phyloP scores from a whole-genome alignment of 1,140 invertebrate genomes.

The Lepidurus apus region DNA sequence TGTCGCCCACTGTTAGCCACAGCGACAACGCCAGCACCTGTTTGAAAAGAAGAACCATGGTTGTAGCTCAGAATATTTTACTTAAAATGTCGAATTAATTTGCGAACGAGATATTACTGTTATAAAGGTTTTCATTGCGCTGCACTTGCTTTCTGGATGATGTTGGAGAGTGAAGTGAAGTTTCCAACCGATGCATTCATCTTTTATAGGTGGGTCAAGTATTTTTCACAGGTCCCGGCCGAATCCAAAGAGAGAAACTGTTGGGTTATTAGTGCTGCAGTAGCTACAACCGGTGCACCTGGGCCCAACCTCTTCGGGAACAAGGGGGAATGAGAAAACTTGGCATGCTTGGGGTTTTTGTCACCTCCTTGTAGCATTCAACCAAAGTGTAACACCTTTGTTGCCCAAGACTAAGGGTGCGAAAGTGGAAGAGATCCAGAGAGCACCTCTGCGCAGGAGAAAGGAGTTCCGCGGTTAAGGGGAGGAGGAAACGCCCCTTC shows the following conservation, averaged over 20 bases:
- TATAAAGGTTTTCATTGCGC: background rate
- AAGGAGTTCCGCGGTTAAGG: constrained; percentile 14
- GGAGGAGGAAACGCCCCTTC: background rate
- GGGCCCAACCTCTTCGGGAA: background rate
- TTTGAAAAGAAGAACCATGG: background rate
- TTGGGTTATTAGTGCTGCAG: background rate
- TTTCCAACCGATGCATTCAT: background rate
- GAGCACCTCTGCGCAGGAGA: background rate
- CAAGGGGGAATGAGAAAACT: constrained; percentile 8
- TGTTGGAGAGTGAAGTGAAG: background rate
- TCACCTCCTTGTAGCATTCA: constrained; percentile 15
- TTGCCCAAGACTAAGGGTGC: constrained; percentile 8
- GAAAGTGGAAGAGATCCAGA: background rate
- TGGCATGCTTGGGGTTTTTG: constrained; percentile 13
- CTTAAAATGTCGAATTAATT: background rate
- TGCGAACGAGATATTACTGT: background rate
- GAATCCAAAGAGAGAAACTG: background rate
- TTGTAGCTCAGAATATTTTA: background rate
- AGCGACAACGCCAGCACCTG: background rate
- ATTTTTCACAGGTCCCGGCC: constrained; percentile 3
- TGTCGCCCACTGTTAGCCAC: background rate
- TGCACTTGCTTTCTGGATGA: background rate
- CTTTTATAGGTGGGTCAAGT: constrained; percentile 9
- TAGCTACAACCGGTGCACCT: constrained; percentile 7
- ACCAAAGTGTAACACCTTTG: constrained; percentile 11